These are phyloP conservation scores for Papilio demoleus DNA, from an alignment of 2,888 invertebrate genomes.

Conservation along the genomic window DNA sequence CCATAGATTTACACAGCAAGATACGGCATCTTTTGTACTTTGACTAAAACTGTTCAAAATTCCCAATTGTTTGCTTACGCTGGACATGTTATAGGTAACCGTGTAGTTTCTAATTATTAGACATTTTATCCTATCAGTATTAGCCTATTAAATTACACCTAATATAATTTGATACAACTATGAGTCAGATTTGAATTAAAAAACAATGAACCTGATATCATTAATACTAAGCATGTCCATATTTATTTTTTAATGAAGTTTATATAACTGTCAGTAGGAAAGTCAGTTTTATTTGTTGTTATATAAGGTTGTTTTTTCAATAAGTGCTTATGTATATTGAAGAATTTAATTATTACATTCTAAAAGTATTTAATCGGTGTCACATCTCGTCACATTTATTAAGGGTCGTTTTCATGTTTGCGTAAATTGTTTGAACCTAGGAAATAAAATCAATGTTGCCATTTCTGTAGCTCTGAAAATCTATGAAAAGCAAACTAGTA, in stretches of 20 bases:
- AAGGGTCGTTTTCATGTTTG: too few relatives aligned
- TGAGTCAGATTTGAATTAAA: not conserved
- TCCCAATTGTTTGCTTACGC: not conserved
- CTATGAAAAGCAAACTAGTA: too few relatives aligned
- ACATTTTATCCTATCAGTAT: not conserved
- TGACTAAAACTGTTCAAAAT: too few relatives aligned
- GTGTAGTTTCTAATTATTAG: not conserved
- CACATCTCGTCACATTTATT: not conserved
- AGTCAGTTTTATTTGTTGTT: not conserved
- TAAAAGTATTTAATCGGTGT: not conserved
- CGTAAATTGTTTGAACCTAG: too few relatives aligned
- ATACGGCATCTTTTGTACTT: too few relatives aligned
- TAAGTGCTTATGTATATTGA: too few relatives aligned
- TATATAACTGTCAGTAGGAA: not conserved
- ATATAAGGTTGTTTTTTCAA: not conserved
- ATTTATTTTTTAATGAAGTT: not conserved
- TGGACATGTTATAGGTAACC: not conserved
- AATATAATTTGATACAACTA: not conserved
- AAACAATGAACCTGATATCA: not conserved
- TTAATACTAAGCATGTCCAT: not conserved
- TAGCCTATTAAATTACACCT: not conserved
- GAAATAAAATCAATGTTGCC: too few relatives aligned
- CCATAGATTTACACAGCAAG: too few relatives aligned
- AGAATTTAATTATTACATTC: too few relatives aligned
- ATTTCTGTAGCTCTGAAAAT: too few relatives aligned